These are phyloP conservation scores for Hirudinaria manillensis DNA, from an alignment of 2,888 invertebrate genomes.

Conservation along the genomic window DNA sequence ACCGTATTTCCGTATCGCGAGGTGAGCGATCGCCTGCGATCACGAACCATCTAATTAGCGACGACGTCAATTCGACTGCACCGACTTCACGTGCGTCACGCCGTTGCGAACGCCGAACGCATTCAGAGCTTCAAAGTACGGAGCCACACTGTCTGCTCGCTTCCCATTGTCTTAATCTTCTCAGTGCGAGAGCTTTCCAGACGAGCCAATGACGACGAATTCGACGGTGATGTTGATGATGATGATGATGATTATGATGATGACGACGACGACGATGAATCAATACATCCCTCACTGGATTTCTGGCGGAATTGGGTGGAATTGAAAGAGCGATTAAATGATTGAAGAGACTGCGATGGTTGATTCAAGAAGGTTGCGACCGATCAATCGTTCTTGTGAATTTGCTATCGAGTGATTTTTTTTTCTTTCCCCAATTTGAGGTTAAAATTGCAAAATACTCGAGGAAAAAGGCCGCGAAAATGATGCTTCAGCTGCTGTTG, in stretches of 20 bases:
- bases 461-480: too few species aligned
- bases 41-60: background rate
- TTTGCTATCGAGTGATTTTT: too few species aligned
- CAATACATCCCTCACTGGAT: too few species aligned
- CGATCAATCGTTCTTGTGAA: too few species aligned
- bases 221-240: background rate
- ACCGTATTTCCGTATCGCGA: background rate
- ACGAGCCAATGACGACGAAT: background rate
- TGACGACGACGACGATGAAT: background rate
- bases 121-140: background rate
- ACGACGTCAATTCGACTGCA: too few species aligned
- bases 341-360: too few species aligned
- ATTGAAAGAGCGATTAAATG: too few species aligned
- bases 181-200: conserved; percentile 3
- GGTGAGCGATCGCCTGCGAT: background rate
- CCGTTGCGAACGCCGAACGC: background rate
- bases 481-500: too few species aligned
- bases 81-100: background rate
- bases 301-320: too few species aligned
- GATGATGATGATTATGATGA: conserved; percentile 12
- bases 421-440: too few species aligned
- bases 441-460: too few species aligned
- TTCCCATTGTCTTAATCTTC: background rate
- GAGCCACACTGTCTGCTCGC: background rate
- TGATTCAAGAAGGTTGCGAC: too few species aligned